Conservation (phyloP, 2,888 invertebrate species). For the Chloroclystis v-ata region DNA sequence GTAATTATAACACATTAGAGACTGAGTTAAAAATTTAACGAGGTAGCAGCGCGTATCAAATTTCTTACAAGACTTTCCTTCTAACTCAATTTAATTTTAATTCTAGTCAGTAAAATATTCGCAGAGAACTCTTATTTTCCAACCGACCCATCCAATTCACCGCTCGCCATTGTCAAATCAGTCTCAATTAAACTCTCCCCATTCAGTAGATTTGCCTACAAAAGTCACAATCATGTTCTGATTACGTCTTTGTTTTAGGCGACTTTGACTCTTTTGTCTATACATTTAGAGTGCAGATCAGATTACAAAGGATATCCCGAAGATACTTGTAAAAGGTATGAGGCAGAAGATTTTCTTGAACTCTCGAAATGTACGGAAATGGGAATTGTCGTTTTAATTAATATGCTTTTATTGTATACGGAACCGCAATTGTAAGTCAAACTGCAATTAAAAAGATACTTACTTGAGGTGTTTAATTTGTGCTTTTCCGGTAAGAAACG, state of each 20-base stretch:
- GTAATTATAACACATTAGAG: no score
- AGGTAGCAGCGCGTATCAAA: no score
- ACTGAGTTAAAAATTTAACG: no score
- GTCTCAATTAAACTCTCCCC: conserved; percentile 42
- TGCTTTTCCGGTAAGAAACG: no score
- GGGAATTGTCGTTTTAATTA: no score
- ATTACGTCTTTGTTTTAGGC: conserved; percentile 27
- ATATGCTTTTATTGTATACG: no score
- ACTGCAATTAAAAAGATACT: no score
- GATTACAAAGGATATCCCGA: conserved; percentile 25
- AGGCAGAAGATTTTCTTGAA: no score
- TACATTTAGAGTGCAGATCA: conserved; percentile 30
- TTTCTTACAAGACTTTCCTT: background rate
- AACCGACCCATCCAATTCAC: background rate
- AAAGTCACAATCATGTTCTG: conserved; percentile 41
- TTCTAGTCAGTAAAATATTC: background rate
- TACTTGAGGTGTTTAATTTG: no score
- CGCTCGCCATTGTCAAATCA: conserved; percentile 33
- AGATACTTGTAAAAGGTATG: no score
- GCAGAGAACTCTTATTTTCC: background rate
- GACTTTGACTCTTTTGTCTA: conserved; percentile 30
- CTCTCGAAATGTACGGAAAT: no score
- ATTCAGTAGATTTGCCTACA: conserved; percentile 40
- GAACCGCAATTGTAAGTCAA: no score
- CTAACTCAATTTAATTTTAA: background rate